Conservation (phyloP, 2,888 invertebrate genomes). For the Melolontha melolontha region DNA sequence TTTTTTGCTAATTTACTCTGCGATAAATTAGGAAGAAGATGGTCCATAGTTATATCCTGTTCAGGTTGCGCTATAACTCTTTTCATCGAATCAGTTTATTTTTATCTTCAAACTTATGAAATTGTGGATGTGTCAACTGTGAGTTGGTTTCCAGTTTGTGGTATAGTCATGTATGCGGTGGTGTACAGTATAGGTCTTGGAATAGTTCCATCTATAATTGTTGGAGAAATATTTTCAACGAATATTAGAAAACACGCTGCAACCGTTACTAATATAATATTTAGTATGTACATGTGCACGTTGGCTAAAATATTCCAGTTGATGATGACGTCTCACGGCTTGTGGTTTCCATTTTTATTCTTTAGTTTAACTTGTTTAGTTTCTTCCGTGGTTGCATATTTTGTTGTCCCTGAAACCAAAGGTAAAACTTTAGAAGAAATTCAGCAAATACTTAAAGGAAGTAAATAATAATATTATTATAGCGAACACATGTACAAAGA, state of each 20-base stretch:
- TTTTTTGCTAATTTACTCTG: slow-evolving; percentile 47
- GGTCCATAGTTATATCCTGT: slow-evolving; percentile 52
- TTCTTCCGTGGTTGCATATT: slow-evolving; percentile 53
- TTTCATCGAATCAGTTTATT: slow-evolving; percentile 52
- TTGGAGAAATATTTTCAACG: slow-evolving; percentile 58
- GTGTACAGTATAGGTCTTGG: slow-evolving; percentile 54
- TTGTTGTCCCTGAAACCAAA: slow-evolving; percentile 60
- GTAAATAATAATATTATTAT: neutral
- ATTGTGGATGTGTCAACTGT: slow-evolving; percentile 49
- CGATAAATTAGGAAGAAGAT: slow-evolving; percentile 48
- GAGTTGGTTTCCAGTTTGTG: slow-evolving; percentile 57
- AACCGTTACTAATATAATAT: slow-evolving; percentile 52
- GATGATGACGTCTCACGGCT: slow-evolving; percentile 54
- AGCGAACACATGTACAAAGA: neutral
- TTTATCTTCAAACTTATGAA: slow-evolving; percentile 50
- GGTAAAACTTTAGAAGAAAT: slow-evolving; percentile 62
- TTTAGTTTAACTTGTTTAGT: slow-evolving; percentile 54
- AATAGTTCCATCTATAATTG: slow-evolving; percentile 56
- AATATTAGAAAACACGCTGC: slow-evolving; percentile 58
- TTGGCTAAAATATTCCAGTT: slow-evolving; percentile 57
- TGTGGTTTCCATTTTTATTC: slow-evolving; percentile 57
- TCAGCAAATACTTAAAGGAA: slow-evolving; percentile 56
- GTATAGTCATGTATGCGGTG: slow-evolving; percentile 55
- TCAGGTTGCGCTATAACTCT: slow-evolving; percentile 50
- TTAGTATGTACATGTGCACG: slow-evolving; percentile 50